Evolutionary conservation across 2,888 invertebrate genomes (phyloP), one percentile per base, ranked within the genome.

Genomic region (Caenorhabditis plicata): DNA sequence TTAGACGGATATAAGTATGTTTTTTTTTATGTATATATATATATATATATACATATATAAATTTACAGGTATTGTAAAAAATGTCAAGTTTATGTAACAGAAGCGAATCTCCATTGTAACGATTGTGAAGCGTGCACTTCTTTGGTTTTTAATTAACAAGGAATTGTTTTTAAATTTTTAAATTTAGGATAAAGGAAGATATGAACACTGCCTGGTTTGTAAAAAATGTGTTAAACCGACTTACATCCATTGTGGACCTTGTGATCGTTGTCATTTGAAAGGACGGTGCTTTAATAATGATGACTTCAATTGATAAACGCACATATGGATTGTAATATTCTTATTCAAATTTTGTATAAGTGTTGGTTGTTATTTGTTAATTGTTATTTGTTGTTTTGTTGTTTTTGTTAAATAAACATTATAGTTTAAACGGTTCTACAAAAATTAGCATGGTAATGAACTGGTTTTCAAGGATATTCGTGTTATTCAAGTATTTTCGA

Each of bases 51-150:
- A 29, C 4, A n/a, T 22, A n/a, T 15, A 35, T 22, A 4, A 23
- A 43, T 41, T 50, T 68, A 26, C 25, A 71, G 72, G 47, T 68
- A 65, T 42, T 78, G 77, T 45, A 58, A 64, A 8, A 23, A 43
- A 17, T 78, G 77, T 43, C 68, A 76, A 38, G 50, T 62, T 4
- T 74, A 50, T 47, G 75, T 78, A 9, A 52, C 60, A 27, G 42
- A 60, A 7, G 38, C 43, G 15, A 78, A 78, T 52, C 55, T 58
- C 11, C 77, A 78, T 38, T 78, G 77, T 31, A 60, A 60, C 22
- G 52, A 58, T 29, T 78, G 77, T 51, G 50, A 58, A 27, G 52
- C 52, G 23, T 78, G 77, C 38, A 64, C 76, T n/a, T 74, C 73
- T 7, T 48, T 55, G 3, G n/a, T n/a, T n/a, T n/a, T n/a, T n/a